Percentiles rank a stretch among this genome's conserved stretches.
Conservation (phyloP, 2,113 vertebrate species). For the Prolemur simus region DNA sequence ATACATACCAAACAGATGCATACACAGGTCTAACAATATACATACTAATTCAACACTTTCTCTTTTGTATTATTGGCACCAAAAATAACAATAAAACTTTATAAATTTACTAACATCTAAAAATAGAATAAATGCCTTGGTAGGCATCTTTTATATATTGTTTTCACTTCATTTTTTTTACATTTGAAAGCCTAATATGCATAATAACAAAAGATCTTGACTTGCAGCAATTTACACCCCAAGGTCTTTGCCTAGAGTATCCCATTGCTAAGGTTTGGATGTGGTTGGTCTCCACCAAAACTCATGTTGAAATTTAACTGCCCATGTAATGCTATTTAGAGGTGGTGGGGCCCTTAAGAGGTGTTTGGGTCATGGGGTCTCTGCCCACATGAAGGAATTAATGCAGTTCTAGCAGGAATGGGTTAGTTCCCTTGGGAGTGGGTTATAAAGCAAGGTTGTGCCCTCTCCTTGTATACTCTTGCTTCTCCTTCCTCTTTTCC, state of each 20-base stretch:
- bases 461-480: neutral
- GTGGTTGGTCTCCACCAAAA: neutral
- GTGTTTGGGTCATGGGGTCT: neutral
- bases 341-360: neutral
- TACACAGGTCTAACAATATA: neutral
- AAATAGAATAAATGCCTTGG: neutral
- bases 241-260: neutral
- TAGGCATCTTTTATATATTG: neutral
- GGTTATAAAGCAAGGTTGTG: neutral
- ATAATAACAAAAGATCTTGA: neutral
- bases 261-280: neutral
- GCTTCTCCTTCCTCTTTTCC: neutral
- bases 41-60: neutral
- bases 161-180: constrained; percentile 55
- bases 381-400: neutral
- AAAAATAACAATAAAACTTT: constrained; percentile 59
- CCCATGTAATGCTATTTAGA: neutral
- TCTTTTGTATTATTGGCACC: constrained; percentile 17
- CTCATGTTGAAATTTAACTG: neutral
- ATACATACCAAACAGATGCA: neutral
- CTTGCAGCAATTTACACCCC: neutral
- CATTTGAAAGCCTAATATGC: constrained; percentile 41
- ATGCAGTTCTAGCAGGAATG: neutral
- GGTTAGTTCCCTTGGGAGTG: neutral
- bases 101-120: constrained; percentile 32